Conservation (phyloP, 2,113 vertebrate species). For the Herpailurus yagouaroundi region DNA sequence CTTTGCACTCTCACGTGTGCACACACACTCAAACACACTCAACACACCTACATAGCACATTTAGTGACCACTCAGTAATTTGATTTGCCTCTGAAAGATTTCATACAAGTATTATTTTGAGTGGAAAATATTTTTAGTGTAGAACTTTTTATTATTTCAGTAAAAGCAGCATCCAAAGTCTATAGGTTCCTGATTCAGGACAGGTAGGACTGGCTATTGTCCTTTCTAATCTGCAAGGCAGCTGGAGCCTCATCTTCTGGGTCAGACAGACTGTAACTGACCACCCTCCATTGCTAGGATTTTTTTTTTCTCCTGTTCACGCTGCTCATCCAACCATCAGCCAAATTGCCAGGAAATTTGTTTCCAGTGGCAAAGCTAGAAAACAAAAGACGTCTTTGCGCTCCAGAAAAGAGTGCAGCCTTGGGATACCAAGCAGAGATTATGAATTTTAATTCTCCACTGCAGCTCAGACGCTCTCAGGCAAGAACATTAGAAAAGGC, state of each 20-base stretch:
- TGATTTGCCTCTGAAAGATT: neutral
- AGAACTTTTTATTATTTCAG: neutral
- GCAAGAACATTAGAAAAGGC: constrained; percentile 58
- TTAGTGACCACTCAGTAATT: neutral
- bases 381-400: neutral
- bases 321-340: neutral
- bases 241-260: neutral
- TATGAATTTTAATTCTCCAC: constrained; percentile 67
- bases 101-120: neutral
- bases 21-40: neutral
- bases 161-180: neutral
- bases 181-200: neutral
- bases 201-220: neutral
- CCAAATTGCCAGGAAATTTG: constrained; percentile 34
- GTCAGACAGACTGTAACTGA: neutral
- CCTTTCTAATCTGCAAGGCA: neutral
- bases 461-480: neutral
- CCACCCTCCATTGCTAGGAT: neutral
- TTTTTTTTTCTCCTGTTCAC: neutral
- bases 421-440: neutral
- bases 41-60: neutral
- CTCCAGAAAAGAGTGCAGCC: neutral
- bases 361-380: constrained; percentile 44
- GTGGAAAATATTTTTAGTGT: neutral
- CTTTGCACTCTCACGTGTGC: neutral